Conservation (phyloP, 2,797 vertebrate species). For the Thaleichthys pacificus region DNA sequence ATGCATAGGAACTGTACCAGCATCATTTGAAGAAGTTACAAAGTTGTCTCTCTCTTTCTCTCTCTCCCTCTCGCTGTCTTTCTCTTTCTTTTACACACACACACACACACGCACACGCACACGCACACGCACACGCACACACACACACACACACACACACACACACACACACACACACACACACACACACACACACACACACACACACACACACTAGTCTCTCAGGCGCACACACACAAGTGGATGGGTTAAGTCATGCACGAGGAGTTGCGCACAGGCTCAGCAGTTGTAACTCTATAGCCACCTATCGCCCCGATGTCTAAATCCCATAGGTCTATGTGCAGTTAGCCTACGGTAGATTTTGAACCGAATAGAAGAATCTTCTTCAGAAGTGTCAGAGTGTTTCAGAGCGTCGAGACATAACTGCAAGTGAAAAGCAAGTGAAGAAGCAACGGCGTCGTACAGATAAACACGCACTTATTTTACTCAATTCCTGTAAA, state of each 20-base stretch:
- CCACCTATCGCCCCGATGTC: neutral
- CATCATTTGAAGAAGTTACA: too few relatives aligned
- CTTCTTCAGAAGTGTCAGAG: too few relatives aligned
- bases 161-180: neutral
- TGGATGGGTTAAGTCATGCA: neutral
- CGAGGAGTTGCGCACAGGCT: neutral
- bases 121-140: conserved; percentile 15
- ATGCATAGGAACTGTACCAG: too few relatives aligned
- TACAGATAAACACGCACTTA: too few relatives aligned
- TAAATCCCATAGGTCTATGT: too few relatives aligned
- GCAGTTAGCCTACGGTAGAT: too few relatives aligned
- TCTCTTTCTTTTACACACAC: neutral
- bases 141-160: conserved; percentile 22
- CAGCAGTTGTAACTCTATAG: neutral
- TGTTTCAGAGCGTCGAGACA: too few relatives aligned
- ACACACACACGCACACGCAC: neutral
- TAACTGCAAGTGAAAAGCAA: too few relatives aligned
- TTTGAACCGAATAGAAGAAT: too few relatives aligned
- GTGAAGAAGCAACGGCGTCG: too few relatives aligned
- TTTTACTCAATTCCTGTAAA: too few relatives aligned
- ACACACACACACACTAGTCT: neutral
- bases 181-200: conserved; percentile 21
- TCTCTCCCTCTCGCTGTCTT: neutral
- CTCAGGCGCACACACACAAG: conserved; percentile 2
- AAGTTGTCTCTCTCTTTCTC: neutral